Evolutionary conservation across 2,113 vertebrate genomes (phyloP).

Genomic region (Channa maculata): DNA sequence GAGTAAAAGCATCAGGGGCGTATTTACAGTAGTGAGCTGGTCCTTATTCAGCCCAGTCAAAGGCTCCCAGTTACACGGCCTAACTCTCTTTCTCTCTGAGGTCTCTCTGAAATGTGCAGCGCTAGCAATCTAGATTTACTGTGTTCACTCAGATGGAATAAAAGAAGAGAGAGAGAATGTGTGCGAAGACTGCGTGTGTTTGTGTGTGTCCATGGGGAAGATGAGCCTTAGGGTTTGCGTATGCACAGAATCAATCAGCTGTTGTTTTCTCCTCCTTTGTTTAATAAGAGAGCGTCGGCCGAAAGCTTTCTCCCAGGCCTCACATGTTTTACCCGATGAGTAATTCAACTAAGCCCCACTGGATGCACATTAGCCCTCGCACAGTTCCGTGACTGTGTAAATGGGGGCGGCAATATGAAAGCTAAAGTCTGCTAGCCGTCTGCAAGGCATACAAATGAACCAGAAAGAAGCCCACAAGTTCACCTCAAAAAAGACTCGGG

Average conservation of each 20-base stretch:
- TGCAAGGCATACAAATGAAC: slow-evolving; percentile 35
- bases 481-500: neutral
- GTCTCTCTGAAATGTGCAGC: slow-evolving; percentile 64
- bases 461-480: neutral
- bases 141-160: slow-evolving; percentile 80
- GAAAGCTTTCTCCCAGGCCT: slow-evolving; percentile 12
- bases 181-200: slow-evolving; percentile 32
- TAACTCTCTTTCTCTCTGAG: slow-evolving; percentile 52
- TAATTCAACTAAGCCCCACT: slow-evolving; percentile 33
- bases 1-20: slow-evolving; percentile 40
- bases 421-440: neutral
- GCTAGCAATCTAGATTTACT: slow-evolving; percentile 82
- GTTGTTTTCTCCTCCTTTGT: slow-evolving; percentile 25
- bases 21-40: slow-evolving; percentile 63
- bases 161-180: slow-evolving; percentile 46
- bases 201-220: slow-evolving; percentile 42
- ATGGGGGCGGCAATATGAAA: slow-evolving; percentile 16
- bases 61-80: slow-evolving; percentile 54
- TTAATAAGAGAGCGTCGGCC: slow-evolving; percentile 35
- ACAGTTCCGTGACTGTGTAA: slow-evolving; percentile 10
- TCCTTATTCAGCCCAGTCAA: slow-evolving; percentile 46
- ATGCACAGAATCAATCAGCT: slow-evolving; percentile 62
- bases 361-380: slow-evolving; percentile 25
- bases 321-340: slow-evolving; percentile 47
- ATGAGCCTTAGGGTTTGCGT: slow-evolving; percentile 41